Evolutionary conservation across 2,113 vertebrate species (phyloP), one percentile per base, ranked within the genome.

Genomic region (Brachyistius frenatus): DNA sequence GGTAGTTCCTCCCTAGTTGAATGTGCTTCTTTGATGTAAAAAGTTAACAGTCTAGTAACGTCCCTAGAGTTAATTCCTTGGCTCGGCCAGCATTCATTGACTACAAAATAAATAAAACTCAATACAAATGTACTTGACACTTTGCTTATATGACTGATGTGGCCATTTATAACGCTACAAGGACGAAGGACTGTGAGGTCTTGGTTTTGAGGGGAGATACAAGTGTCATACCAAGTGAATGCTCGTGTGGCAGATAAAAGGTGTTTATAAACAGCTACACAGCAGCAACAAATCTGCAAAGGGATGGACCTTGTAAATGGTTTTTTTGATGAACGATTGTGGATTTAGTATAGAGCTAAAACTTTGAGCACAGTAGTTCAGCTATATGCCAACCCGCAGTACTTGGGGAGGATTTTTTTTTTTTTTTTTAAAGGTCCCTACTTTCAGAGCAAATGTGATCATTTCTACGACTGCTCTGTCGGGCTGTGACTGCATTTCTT

Each of bases 351-450:
- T 52, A 80, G 72, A 87, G 78, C 80, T 85, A 54, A 91, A 93
- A 94, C 92, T 94, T 94, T 90, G 73, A 85, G 67, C 71, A 73
- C 70, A 83, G 86, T 87, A 86, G 85, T 85, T 87, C 77, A 85
- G 73, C 50, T 65, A 85, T 64, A 76, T 64, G 73, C 60, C 80
- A 81, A 64, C 61, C 41, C 39, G 72, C 83, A 63, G 46, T 56
- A 84, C 76, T 80, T 82, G 44, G 10, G 23, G 5, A 46, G 44
- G 44, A 23, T 23, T 23, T 23, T 23, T 23, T 46, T 56, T 13
- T 56, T 13, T 15, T 66, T 57, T 75, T 58, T 23, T 5, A 62
- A 79, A 76, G 23, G 49, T 60, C 41, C 6, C 32, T 16, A 50
- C 33, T 69, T 71, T 44, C 16, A 66, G 33, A 67, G 30, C 32